Base-by-base conservation (phyloP, 2,888 invertebrate species). In the Ophion slaviceki region DNA sequence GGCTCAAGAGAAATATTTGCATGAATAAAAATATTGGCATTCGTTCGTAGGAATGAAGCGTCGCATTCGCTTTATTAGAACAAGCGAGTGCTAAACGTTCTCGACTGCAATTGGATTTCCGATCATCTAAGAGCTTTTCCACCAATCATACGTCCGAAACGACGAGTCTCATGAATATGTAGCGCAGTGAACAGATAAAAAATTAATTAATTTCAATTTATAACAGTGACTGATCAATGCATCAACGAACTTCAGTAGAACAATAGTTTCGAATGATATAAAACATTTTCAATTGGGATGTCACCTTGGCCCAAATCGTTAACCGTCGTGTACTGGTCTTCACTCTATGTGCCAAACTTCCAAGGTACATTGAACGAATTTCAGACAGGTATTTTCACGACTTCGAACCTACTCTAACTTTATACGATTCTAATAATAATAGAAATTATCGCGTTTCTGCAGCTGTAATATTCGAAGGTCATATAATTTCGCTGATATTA, bases 231-330 rank as follows among this genome's bases (percentile, higher is more conserved):
- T 53, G 14, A 32, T 76, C 11, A 4, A 20, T 36, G 14, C 24
- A 40, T 40, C 20, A 6, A 67, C 3, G 32, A 77, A 57, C 53
- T 14, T 53, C 2, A 53, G 4, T 17, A 53, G 14, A 53, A 14
- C 4, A 53, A 53, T 17, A 1, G 11, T 71, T 71, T 28, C 4
- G 3, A n/a, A 47, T 28, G 11, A 53, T 6, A 68, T 24, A 61
- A 68, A 74, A 76, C 17, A 4, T 47, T 40, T 68, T 53, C 24
- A 36, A 64, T 20, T 62, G 67, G 85, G 62, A 71, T 74, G 74
- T 87, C 83, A 85, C 85, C 87, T 86, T 86, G 86, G 71, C 68
- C 83, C 32, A 70, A 59, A 70, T 78, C 11, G n/a, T 5, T 11
- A 47, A 53, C 2, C 53, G 53, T 4, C 24, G 17, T 47, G 36